Conservation (phyloP, 2,113 vertebrate genomes). For the Gopherus evgoodei region DNA sequence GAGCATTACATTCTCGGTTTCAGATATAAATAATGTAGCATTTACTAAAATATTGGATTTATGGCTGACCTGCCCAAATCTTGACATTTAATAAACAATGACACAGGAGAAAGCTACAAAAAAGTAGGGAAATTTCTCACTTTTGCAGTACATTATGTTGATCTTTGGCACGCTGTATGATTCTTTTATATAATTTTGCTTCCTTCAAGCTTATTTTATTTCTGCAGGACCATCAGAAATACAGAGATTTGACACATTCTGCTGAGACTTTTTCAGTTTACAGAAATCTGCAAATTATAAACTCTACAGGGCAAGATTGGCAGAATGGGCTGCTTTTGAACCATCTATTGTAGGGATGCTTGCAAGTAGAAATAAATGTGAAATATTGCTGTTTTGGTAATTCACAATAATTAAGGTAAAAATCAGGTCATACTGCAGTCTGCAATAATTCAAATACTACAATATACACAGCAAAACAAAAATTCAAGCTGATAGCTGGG, state of each 20-base stretch:
- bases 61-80: accelerated
- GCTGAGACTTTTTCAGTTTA: neutral
- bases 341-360: neutral
- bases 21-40: neutral
- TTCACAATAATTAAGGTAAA: neutral
- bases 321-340: slow-evolving; percentile 43
- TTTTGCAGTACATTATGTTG: neutral
- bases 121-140: neutral
- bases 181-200: neutral
- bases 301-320: neutral
- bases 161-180: slow-evolving; percentile 2
- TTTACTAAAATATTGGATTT: neutral
- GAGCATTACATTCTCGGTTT: accelerated
- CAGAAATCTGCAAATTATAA: neutral
- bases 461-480: neutral
- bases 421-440: neutral
- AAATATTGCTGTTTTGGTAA: neutral
- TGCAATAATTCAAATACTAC: neutral
- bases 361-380: neutral
- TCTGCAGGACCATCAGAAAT: neutral
- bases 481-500: neutral
- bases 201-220: neutral
- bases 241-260: neutral
- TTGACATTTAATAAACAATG: accelerated
- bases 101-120: accelerated